Conservation (phyloP, 2,797 vertebrate genomes). For the Pangasius djambal region DNA sequence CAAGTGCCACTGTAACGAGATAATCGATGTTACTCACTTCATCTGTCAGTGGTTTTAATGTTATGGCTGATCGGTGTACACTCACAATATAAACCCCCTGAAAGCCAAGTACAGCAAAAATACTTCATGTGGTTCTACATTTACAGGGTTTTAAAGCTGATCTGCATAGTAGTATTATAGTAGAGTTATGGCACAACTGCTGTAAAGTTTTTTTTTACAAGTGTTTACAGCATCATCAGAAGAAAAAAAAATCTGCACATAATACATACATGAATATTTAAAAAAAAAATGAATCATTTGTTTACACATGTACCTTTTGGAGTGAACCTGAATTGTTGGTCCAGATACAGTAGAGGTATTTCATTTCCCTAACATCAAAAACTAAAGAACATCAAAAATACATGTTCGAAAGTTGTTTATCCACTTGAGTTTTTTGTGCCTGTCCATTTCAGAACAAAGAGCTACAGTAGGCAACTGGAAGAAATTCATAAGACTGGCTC, state of each 20-base stretch:
- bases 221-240: neutral
- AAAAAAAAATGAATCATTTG: too few species aligned
- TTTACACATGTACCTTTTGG: neutral
- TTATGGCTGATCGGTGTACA: neutral
- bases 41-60: too few species aligned
- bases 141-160: neutral
- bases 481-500: constrained; percentile 14
- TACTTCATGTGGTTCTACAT: neutral
- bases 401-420: constrained; percentile 3
- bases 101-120: neutral
- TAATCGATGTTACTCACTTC: too few species aligned
- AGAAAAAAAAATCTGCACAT: neutral
- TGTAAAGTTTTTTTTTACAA: neutral
- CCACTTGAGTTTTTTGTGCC: neutral
- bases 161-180: neutral
- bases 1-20: too few species aligned
- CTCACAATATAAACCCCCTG: neutral
- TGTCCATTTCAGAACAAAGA: constrained; percentile 30
- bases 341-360: neutral
- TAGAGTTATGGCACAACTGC: neutral
- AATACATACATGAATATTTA: neutral
- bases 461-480: constrained; percentile 22
- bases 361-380: neutral
- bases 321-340: neutral
- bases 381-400: neutral